Percentiles rank a stretch among this genome's conserved stretches.
These are phyloP conservation scores for Antechinus stuartii DNA, from an alignment of 2,113 vertebrate genomes.

Conservation along the genomic window DNA sequence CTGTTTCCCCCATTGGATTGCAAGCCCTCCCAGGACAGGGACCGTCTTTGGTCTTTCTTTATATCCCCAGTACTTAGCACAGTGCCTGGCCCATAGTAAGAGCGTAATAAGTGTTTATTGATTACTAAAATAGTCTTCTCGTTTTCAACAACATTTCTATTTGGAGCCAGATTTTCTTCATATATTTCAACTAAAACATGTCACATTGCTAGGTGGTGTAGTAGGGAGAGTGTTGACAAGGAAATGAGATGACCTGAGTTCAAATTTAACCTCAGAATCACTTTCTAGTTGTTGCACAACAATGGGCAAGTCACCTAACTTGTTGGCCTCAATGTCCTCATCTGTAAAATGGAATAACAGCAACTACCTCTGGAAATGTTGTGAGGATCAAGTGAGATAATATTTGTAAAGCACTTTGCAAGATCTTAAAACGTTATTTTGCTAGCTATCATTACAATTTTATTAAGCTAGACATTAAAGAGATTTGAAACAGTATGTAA, in stretches of 20 bases:
- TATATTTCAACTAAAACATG: background rate
- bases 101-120: background rate
- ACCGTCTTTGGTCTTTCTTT: background rate
- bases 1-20: background rate
- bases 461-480: background rate
- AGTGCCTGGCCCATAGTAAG: background rate
- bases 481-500: background rate
- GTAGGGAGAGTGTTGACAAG: background rate
- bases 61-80: background rate
- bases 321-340: background rate
- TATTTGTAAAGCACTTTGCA: background rate
- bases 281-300: background rate
- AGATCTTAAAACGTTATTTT: background rate
- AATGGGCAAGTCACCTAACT: background rate
- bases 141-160: background rate
- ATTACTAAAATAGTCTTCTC: background rate
- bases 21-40: background rate
- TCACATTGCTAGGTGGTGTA: background rate
- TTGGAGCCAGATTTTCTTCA: background rate
- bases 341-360: background rate
- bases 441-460: background rate
- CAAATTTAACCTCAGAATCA: background rate
- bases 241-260: background rate
- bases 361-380: background rate
- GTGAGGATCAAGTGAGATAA: background rate